Percentiles rank a stretch among this genome's conserved stretches.
These are phyloP conservation scores for Dicrurus megarhynchus DNA, from an alignment of 2,113 vertebrate genomes.

Conservation along the genomic window DNA sequence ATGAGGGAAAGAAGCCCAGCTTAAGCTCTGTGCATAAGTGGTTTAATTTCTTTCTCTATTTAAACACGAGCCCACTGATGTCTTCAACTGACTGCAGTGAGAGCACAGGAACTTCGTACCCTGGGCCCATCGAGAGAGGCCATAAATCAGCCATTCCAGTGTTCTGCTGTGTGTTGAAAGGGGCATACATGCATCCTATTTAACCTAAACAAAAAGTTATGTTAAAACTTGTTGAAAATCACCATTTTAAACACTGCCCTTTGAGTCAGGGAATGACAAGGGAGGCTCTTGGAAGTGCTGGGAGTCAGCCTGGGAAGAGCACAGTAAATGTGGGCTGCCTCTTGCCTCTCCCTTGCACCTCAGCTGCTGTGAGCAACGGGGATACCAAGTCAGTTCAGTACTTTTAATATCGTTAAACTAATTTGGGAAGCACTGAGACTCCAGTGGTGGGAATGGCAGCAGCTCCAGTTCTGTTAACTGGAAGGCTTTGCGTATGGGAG, in stretches of 20 bases:
- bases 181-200: not conserved
- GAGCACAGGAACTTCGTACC: not conserved
- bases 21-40: not conserved
- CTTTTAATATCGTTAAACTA: not conserved
- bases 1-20: not conserved
- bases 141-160: not conserved
- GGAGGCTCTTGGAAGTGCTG: not conserved
- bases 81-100: not conserved
- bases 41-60: not conserved
- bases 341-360: not conserved
- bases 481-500: not conserved
- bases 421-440: not conserved
- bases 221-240: not conserved
- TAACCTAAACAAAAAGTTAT: not conserved
- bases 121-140: fast-evolving
- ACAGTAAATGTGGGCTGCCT: not conserved
- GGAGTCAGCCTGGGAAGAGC: not conserved
- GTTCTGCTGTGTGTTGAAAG: not conserved
- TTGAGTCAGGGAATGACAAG: not conserved
- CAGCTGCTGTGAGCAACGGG: not conserved
- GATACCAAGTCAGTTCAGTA: fast-evolving
- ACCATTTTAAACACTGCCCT: not conserved
- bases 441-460: not conserved
- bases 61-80: not conserved
- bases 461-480: not conserved